phyloP scores from a whole-genome alignment of 1,140 invertebrate species.

The Temnothorax nylanderi region DNA sequence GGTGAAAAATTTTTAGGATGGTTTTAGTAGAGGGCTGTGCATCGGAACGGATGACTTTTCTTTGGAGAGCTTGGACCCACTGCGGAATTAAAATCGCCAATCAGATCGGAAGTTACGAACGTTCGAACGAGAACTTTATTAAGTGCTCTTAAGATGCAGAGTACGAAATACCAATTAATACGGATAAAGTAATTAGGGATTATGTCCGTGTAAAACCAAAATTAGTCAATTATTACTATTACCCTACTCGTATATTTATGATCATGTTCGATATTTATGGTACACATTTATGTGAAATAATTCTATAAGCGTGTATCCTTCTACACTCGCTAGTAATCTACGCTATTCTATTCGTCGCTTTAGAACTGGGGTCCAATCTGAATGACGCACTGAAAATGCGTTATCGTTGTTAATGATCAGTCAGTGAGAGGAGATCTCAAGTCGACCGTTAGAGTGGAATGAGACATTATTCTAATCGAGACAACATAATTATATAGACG shows the following conservation, averaged over 20 bases:
- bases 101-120: neutral
- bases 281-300: slow-evolving; percentile 57
- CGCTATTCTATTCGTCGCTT: slow-evolving; percentile 39
- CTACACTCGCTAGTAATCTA: slow-evolving; percentile 36
- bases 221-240: slow-evolving; percentile 82
- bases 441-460: neutral
- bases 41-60: slow-evolving; percentile 94
- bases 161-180: slow-evolving; percentile 55
- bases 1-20: slow-evolving; percentile 88
- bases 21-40: slow-evolving; percentile 92
- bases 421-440: slow-evolving; percentile 44
- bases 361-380: slow-evolving; percentile 23
- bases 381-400: neutral
- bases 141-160: slow-evolving; percentile 57
- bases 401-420: slow-evolving; percentile 37
- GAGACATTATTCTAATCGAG: slow-evolving; percentile 19
- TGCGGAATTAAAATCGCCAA: slow-evolving; percentile 43
- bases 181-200: slow-evolving; percentile 72
- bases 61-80: slow-evolving; percentile 93
- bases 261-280: slow-evolving; percentile 77
- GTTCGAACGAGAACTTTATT: slow-evolving; percentile 59
- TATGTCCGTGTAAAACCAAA: slow-evolving; percentile 77
- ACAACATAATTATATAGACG: slow-evolving; percentile 22
- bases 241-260: slow-evolving; percentile 74
- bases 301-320: slow-evolving; percentile 39